Evolutionary conservation across 2,888 invertebrate species (phyloP).

Genomic region (Pegoplata infirma): DNA sequence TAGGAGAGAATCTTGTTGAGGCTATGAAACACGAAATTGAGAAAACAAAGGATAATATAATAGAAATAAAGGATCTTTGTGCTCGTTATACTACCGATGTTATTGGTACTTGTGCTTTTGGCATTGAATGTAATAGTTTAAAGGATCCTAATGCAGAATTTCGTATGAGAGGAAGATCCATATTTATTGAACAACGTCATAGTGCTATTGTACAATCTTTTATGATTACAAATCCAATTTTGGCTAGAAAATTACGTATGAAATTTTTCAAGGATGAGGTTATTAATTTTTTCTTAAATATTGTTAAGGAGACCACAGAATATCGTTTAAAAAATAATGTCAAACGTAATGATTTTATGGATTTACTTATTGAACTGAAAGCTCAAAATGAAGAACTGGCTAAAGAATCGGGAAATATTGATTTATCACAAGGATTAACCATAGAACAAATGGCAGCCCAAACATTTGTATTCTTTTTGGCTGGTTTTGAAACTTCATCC

Average conservation of each 20-base stretch:
- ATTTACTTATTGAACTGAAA: constrained; percentile 71
- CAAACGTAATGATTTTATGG: constrained; percentile 78
- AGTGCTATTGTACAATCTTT: constrained; percentile 42
- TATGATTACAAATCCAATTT: constrained; percentile 49
- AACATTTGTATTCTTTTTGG: constrained; percentile 72
- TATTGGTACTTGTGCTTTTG: constrained; percentile 79
- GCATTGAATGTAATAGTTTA: constrained; percentile 78
- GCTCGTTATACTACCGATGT: constrained; percentile 79
- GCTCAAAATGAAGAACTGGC: no score
- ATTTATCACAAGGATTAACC: no score
- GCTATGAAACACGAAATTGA: constrained; percentile 67
- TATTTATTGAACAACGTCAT: constrained; percentile 61
- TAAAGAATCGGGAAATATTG: no score
- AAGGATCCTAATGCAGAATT: constrained; percentile 75
- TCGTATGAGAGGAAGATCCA: constrained; percentile 65
- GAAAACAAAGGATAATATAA: constrained; percentile 68
- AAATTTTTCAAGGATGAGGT: constrained; percentile 59
- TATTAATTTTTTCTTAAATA: constrained; percentile 76
- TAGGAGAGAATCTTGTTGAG: constrained; percentile 20
- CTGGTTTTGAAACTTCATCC: constrained; percentile 84
- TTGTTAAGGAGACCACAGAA: constrained; percentile 70
- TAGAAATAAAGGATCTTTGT: constrained; percentile 77
- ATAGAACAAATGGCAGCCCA: constrained; percentile 74
- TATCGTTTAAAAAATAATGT: constrained; percentile 72
- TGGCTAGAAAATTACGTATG: constrained; percentile 62